A percentile compares a stretch with the other conserved stretches of the same genome.
Evolutionary conservation across 2,888 invertebrate genomes (phyloP).

Genomic region (Timema podura): DNA sequence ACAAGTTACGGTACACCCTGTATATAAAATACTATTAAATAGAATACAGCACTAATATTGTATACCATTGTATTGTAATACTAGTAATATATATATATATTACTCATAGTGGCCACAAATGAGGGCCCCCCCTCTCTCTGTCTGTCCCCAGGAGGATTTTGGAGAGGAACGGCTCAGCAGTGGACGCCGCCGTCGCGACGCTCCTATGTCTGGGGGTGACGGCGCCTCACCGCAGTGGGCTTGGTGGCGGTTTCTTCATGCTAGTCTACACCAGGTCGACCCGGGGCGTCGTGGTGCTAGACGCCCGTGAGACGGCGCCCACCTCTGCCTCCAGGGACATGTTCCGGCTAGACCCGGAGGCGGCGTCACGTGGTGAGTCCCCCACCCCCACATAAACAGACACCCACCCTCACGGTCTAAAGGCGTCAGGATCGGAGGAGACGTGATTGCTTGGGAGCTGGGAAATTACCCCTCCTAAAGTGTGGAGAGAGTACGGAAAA

Average conservation of each 20-base stretch:
- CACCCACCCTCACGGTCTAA: no score
- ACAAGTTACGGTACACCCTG: no score
- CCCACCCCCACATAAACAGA: no score
- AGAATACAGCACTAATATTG: no score
- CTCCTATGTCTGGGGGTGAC: constrained; percentile 39
- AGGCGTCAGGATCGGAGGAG: no score
- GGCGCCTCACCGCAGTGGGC: constrained; percentile 38
- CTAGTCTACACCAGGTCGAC: constrained; percentile 35
- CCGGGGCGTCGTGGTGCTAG: constrained; percentile 36
- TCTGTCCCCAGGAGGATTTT: constrained; percentile 26
- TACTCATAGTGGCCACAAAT: not conserved
- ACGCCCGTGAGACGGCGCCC: constrained; percentile 47
- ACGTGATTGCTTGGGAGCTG: no score
- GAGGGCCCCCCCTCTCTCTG: not conserved
- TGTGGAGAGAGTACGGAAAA: no score
- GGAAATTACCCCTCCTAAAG: no score
- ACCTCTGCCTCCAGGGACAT: constrained; percentile 39
- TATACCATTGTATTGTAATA: not conserved
- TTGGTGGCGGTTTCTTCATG: constrained; percentile 42
- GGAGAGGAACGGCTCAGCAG: constrained; percentile 37
- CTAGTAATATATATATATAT: not conserved
- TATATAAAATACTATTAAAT: no score
- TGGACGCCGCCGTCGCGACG: constrained; percentile 40
- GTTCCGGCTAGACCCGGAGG: constrained; percentile 33
- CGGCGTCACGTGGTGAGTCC: constrained; percentile 37